These are phyloP conservation scores for Darevskia mixta DNA, from an alignment of 2,797 vertebrate species.

Conservation along the genomic window DNA sequence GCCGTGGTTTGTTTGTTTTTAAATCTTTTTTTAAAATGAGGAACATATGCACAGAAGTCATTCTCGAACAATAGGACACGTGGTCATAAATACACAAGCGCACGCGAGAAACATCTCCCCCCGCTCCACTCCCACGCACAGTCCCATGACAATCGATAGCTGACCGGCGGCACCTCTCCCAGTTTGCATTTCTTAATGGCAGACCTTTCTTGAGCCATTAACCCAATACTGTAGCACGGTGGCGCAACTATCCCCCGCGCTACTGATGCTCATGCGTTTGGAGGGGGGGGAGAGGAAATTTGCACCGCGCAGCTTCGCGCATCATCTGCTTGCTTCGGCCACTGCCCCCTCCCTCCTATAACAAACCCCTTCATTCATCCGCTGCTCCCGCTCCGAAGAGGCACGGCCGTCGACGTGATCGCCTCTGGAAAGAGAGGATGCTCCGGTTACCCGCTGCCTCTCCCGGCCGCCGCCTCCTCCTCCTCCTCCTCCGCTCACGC, in stretches of 20 bases:
- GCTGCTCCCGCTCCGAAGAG: not conserved
- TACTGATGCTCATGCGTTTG: not conserved
- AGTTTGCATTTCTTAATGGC: slow-evolving; percentile 1
- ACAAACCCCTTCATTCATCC: not conserved
- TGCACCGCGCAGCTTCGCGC: not conserved
- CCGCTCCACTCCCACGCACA: too few relatives aligned
- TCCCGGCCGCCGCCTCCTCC: slow-evolving; percentile 15
- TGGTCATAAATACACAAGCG: not conserved
- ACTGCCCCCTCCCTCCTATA: not conserved
- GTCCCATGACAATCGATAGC: not conserved
- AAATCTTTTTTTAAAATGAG: not conserved
- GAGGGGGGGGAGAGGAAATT: not conserved
- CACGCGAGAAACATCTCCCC: not conserved
- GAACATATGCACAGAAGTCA: not conserved
- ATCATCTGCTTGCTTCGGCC: too few relatives aligned
- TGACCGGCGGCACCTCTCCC: not conserved
- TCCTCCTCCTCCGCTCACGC: slow-evolving; percentile 58
- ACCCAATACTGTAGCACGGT: too few relatives aligned
- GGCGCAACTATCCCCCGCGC: too few relatives aligned
- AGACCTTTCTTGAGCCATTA: not conserved
- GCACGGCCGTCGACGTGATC: not conserved
- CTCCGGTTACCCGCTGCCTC: not conserved
- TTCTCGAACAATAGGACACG: not conserved
- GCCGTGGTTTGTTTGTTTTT: not conserved
- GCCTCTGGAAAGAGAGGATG: not conserved